Evolutionary conservation across 2,888 invertebrate genomes (phyloP).

Genomic region (Sisyra nigra): DNA sequence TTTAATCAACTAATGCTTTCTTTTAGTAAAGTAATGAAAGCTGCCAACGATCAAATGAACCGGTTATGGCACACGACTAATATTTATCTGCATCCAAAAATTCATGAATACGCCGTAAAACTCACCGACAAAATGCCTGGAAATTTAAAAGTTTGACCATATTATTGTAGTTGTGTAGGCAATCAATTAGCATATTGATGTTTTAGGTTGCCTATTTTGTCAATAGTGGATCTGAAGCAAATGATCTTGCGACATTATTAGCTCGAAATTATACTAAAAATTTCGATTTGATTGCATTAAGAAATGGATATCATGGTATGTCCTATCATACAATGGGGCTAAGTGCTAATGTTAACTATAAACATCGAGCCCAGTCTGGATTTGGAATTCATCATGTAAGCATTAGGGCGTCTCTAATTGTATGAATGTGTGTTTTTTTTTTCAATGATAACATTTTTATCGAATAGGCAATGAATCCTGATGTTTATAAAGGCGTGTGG

Average conservation of each 20-base stretch:
- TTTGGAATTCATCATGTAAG: constrained; percentile 65
- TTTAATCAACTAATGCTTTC: too few relatives aligned
- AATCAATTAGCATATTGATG: too few relatives aligned
- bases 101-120: constrained; percentile 81
- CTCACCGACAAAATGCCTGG: constrained; percentile 68
- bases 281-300: constrained; percentile 70
- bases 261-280: constrained; percentile 74
- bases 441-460: constrained; percentile 9
- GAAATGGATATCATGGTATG: constrained; percentile 87
- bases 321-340: constrained; percentile 69
- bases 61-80: constrained; percentile 86
- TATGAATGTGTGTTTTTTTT: too few relatives aligned
- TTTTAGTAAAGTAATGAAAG: constrained; percentile 77
- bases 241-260: constrained; percentile 81
- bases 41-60: constrained; percentile 59
- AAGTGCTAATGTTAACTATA: constrained; percentile 61
- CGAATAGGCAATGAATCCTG: constrained; percentile 70
- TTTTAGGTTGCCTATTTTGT: constrained; percentile 75
- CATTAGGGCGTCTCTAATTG: constrained; percentile 10
- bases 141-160: constrained; percentile 64
- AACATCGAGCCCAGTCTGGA: constrained; percentile 51
- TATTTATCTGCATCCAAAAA: constrained; percentile 77
- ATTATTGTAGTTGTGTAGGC: too few relatives aligned
- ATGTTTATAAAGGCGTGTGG: constrained; percentile 82
- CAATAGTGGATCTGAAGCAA: constrained; percentile 96